Conservation (phyloP, 2,888 invertebrate genomes). For the Adela reaumurella region DNA sequence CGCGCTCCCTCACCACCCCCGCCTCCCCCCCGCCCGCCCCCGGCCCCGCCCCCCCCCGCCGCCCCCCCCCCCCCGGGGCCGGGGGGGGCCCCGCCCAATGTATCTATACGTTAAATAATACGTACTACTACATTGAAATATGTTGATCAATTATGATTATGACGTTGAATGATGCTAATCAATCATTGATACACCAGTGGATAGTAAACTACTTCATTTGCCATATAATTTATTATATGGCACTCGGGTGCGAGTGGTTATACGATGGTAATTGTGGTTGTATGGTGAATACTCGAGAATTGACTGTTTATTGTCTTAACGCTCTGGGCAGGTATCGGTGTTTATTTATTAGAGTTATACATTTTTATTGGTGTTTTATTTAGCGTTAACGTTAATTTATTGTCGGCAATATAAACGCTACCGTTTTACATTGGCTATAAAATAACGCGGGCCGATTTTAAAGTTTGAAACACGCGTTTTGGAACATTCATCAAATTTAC, state of each 20-base stretch:
- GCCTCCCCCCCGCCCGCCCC: too few relatives aligned
- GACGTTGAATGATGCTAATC: too few relatives aligned
- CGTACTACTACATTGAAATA: too few relatives aligned
- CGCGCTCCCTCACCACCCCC: too few relatives aligned
- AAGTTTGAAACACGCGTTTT: constrained; percentile 54
- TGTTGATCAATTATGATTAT: too few relatives aligned
- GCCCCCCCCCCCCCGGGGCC: too few relatives aligned
- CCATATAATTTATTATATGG: background rate
- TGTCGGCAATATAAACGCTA: constrained; percentile 42
- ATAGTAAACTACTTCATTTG: background rate
- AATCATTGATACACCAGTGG: background rate
- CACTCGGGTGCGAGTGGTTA: background rate
- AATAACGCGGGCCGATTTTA: constrained; percentile 52
- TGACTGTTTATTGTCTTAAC: constrained; percentile 48
- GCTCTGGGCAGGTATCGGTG: constrained; percentile 55
- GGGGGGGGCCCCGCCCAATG: too few relatives aligned
- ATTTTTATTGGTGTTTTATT: constrained; percentile 56
- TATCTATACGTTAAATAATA: too few relatives aligned
- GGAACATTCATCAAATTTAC: constrained; percentile 56
- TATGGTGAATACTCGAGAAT: constrained; percentile 37
- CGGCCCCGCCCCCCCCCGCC: too few relatives aligned
- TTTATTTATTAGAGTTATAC: constrained; percentile 55
- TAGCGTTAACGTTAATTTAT: constrained; percentile 56
- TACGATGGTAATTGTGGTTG: too few relatives aligned
- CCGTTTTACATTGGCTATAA: constrained; percentile 56